These are phyloP conservation scores for Melanotus villosus DNA, from an alignment of 2,888 invertebrate species.

Conservation along the genomic window DNA sequence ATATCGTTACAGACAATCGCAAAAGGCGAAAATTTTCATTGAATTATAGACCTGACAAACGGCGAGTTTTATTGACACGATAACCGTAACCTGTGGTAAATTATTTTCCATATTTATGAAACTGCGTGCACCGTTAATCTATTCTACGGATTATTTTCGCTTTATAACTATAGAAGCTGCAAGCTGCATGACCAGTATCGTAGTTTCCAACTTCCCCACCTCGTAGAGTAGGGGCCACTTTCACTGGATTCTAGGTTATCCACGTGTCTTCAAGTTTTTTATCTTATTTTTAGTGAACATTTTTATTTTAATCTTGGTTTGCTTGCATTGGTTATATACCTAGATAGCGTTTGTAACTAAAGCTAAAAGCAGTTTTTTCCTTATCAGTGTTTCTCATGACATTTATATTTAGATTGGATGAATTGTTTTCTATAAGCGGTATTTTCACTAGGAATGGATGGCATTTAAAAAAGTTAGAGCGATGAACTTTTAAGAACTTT, in stretches of 20 bases:
- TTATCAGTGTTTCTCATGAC: not conserved
- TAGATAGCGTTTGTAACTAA: not conserved
- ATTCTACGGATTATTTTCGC: slow-evolving; percentile 27
- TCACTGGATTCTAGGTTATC: slow-evolving; percentile 62
- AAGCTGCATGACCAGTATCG: slow-evolving; percentile 38
- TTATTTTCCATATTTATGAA: too few relatives aligned
- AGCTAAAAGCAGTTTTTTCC: not conserved
- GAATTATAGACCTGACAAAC: too few relatives aligned
- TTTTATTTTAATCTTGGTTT: slow-evolving; percentile 57
- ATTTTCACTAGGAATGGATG: not conserved
- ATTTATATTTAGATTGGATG: not conserved
- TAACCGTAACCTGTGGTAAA: too few relatives aligned
- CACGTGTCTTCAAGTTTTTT: slow-evolving; percentile 59
- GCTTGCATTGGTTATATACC: slow-evolving; percentile 38
- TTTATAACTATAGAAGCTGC: slow-evolving; percentile 26
- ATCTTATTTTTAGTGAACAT: slow-evolving; percentile 59
- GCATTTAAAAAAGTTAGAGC: not conserved
- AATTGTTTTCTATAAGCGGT: not conserved
- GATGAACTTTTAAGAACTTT: not conserved
- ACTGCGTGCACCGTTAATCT: slow-evolving; percentile 3
- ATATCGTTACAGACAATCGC: too few relatives aligned
- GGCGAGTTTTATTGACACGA: too few relatives aligned
- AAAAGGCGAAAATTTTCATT: too few relatives aligned
- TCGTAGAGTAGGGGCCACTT: slow-evolving; percentile 55
- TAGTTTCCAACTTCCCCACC: slow-evolving; percentile 51